Conservation (phyloP, 1,140 invertebrate genomes). For the Drosophila simulans region DNA sequence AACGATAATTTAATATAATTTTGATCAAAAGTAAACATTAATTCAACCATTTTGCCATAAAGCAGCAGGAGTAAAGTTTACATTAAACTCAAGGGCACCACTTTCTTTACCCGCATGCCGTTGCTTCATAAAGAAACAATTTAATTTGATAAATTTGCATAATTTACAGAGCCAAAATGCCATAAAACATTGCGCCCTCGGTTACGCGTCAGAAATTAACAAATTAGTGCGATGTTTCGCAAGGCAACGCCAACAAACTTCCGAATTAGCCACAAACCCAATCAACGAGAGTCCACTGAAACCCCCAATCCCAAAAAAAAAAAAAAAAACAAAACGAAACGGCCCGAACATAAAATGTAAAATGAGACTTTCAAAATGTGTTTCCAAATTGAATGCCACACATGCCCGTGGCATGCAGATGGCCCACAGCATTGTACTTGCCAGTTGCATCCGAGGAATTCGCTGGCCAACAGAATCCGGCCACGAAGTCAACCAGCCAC, state of each 20-base stretch:
- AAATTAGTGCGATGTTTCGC: conserved; percentile 81
- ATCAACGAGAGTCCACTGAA: conserved; percentile 23
- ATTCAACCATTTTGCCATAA: no score
- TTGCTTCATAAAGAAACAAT: conserved; percentile 51
- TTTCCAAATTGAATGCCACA: conserved; percentile 52
- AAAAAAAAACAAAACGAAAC: no score
- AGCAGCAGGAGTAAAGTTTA: no score
- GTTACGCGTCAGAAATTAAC: conserved; percentile 77
- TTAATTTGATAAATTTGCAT: conserved; percentile 74
- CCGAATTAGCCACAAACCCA: conserved; percentile 56
- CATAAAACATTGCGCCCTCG: conserved; percentile 74
- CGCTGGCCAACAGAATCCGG: conserved; percentile 25
- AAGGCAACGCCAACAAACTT: conserved; percentile 71
- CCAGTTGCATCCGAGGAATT: conserved; percentile 16
- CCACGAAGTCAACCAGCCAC: conserved; percentile 29
- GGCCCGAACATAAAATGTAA: conserved; percentile 32
- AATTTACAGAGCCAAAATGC: conserved; percentile 45
- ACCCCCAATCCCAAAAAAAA: conserved; percentile 4
- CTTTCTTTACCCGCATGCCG: conserved; percentile 16
- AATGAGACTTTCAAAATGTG: conserved; percentile 59
- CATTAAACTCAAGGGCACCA: conserved; percentile 12
- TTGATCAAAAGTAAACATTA: no score
- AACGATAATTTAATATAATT: no score
- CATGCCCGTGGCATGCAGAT: conserved; percentile 69
- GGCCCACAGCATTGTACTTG: conserved; percentile 34